These are phyloP conservation scores for Stegodyphus dumicola DNA, from an alignment of 1,140 invertebrate genomes.

Conservation along the genomic window DNA sequence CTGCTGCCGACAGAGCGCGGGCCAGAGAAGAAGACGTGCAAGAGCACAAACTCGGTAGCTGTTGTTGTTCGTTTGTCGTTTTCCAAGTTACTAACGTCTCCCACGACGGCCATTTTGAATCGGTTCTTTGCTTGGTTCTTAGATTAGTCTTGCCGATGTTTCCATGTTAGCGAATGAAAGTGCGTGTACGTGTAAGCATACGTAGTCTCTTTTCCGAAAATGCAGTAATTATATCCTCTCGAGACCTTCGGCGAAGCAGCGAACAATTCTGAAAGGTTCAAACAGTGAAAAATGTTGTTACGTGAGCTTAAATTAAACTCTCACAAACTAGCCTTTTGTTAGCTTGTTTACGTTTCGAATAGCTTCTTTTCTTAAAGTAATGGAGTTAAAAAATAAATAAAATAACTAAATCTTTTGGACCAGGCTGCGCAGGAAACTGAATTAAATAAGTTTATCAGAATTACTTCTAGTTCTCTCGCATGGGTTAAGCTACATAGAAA, in stretches of 20 bases:
- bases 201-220: not conserved
- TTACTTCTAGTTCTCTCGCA: no score
- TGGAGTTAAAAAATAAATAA: no score
- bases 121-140: not conserved
- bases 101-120: conserved; percentile 43
- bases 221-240: not conserved
- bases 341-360: no score
- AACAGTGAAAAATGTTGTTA: conserved; percentile 11
- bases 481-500: no score
- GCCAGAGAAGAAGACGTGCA: no score
- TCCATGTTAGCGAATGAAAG: not conserved
- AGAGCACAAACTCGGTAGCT: not conserved
- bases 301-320: not conserved
- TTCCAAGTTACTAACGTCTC: conserved; percentile 45
- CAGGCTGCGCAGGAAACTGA: no score
- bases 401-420: no score
- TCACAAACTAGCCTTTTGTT: not conserved
- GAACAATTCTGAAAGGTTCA: not conserved
- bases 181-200: no score
- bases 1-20: not conserved
- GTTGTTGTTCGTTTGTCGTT: not conserved
- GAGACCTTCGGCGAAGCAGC: conserved; percentile 1
- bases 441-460: no score
- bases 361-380: no score
- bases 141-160: not conserved